Base-by-base conservation (phyloP, 1,140 invertebrate species). In the Heterodera carotae region DNA sequence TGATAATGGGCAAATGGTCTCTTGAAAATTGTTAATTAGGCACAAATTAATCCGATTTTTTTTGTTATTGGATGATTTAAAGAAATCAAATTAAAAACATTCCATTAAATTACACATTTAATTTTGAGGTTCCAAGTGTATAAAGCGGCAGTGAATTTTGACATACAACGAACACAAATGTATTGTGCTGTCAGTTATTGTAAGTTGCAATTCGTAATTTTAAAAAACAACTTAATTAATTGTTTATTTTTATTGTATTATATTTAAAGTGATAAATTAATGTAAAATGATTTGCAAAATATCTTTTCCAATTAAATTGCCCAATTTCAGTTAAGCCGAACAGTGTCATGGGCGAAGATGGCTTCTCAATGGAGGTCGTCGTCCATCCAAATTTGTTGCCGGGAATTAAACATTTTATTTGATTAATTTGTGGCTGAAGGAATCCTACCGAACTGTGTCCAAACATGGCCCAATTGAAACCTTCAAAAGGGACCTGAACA, bases 71-170 rank as follows among this genome's bases (percentile, higher is more conserved):
- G 15, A 43, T 5, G 15, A 43, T 43, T 43, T 8, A 43, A 2
- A 1, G 7, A 0, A 69, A 69, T 29, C 15, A 34, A 8, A 34
- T 39, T 10, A 0, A 43, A 43, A 43, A 8, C 39, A 43, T 43
- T 43, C 39, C 39, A 43, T 43, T 43, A 8, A 12, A 12, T 43
- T 43, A 8, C 12, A 12, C 39, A 43, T 43, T 43, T 43, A 72
- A 34, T 43, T 72, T 43, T 60, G 25, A 73, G 71, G 71, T 88
- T 82, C 60, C 85, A 86, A 81, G 83, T 86, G 60, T 88, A 88
- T 81, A 87, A 87, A 71, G 86, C 85, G n/a, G 85, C 85, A 25
- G 80, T 87, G 15, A 88, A 86, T 39, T 87, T 87, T 69, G 85
- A 87, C 74, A 81, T 88, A 36, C 84, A 86, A 64, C 68, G 84